Conservation (phyloP, 1,140 invertebrate genomes). For the Macrocentrus cingulum region DNA sequence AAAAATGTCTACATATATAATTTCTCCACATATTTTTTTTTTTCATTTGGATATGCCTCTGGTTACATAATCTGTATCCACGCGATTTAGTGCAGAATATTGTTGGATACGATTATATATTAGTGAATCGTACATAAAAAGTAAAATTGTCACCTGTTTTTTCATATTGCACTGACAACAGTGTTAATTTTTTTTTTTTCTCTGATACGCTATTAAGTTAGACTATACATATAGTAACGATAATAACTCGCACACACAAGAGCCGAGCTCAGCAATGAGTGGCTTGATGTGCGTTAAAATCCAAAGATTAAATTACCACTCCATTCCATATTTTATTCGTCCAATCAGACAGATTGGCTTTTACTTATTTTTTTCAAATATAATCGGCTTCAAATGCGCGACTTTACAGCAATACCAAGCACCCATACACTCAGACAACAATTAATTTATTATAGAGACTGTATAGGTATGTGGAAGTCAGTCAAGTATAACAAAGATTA, state of each 20-base stretch:
- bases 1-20: constrained; percentile 11
- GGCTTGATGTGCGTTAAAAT: constrained; percentile 10
- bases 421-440: constrained; percentile 13
- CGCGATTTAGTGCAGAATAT: background rate
- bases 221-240: constrained; percentile 26
- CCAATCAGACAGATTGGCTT: background rate
- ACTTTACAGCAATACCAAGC: constrained; percentile 8
- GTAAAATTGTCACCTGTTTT: too few species aligned
- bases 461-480: too few species aligned
- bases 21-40: constrained; percentile 12
- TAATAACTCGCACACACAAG: constrained; percentile 17
- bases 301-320: constrained; percentile 10
- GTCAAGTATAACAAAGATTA: too few species aligned
- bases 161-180: too few species aligned
- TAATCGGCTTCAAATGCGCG: constrained; percentile 3
- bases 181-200: background rate
- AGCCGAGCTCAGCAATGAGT: background rate
- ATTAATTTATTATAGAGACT: background rate
- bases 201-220: constrained; percentile 14
- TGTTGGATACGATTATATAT: background rate
- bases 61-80: background rate
- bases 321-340: background rate
- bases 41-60: constrained; percentile 5
- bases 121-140: too few species aligned
- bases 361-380: constrained; percentile 1